A percentile compares a stretch with the other conserved stretches of the same genome.
These are phyloP conservation scores for Grus americana DNA, from an alignment of 2,113 vertebrate genomes.

Conservation along the genomic window DNA sequence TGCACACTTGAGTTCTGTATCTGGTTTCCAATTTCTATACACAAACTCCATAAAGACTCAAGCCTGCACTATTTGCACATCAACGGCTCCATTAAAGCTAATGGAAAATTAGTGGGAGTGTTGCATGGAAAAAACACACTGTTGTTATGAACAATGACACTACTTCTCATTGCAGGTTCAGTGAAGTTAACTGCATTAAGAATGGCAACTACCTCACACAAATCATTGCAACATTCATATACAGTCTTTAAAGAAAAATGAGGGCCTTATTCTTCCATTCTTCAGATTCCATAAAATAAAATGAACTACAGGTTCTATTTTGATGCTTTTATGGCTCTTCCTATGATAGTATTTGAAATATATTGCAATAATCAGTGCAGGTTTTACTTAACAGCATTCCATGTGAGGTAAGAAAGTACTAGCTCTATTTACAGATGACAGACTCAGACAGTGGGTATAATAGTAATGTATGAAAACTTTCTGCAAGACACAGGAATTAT, in stretches of 20 bases:
- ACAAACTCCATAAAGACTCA: neutral
- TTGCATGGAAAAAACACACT: neutral
- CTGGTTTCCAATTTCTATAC: neutral
- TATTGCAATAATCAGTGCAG: neutral
- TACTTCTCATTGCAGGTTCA: neutral
- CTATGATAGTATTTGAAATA: neutral
- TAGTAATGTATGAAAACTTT: neutral
- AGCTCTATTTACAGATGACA: neutral
- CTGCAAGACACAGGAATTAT: neutral
- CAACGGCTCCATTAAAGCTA: neutral
- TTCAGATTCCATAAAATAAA: neutral
- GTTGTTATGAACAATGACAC: neutral
- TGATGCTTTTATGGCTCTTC: neutral
- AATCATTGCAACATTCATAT: neutral
- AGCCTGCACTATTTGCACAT: neutral
- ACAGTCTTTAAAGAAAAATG: neutral
- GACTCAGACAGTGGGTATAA: neutral
- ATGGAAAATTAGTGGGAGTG: neutral
- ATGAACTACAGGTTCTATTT: neutral
- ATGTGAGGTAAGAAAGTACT: neutral
- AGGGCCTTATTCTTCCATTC: neutral
- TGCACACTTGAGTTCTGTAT: neutral
- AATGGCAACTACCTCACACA: neutral
- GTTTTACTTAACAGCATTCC: neutral
- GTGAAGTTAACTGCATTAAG: neutral